A percentile compares a stretch with the other conserved stretches of the same genome.
Conservation (phyloP, 2,888 invertebrate genomes). For the Agriopis marginaria region DNA sequence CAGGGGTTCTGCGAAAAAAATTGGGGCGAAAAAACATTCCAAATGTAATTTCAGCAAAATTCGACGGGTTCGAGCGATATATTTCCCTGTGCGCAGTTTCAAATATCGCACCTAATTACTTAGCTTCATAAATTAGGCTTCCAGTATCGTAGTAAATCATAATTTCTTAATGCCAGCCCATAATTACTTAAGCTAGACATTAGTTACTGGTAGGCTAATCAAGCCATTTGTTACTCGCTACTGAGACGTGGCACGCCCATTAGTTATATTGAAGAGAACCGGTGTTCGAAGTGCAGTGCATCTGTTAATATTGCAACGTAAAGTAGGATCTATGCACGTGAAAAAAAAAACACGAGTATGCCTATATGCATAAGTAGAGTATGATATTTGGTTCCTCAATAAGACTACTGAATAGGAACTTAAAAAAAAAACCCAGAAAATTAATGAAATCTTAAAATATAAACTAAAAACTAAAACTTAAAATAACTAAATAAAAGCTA, state of each 20-base stretch:
- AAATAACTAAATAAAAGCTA: too few species aligned
- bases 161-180: slow-evolving; percentile 21
- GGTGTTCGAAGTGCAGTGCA: background rate
- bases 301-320: background rate
- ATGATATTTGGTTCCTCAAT: too few species aligned
- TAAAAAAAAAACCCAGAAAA: too few species aligned
- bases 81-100: background rate
- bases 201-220: slow-evolving; percentile 31
- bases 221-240: slow-evolving; percentile 29
- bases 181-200: slow-evolving; percentile 36
- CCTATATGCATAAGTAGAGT: too few species aligned
- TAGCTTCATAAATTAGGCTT: slow-evolving; percentile 18
- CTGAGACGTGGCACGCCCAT: slow-evolving; percentile 15
- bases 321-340: too few species aligned
- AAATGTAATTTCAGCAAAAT: background rate
- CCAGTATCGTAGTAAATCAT: slow-evolving; percentile 26
- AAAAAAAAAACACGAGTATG: too few species aligned
- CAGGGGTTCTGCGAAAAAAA: background rate
- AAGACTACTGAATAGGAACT: too few species aligned
- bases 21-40: background rate
- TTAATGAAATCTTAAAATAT: too few species aligned
- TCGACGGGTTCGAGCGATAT: background rate
- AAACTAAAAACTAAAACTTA: too few species aligned
- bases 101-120: slow-evolving; percentile 19
- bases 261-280: slow-evolving; percentile 5